Evolutionary conservation across 2,888 invertebrate species (phyloP), one percentile per base, ranked within the genome.

Genomic region (Agapostemon virescens): DNA sequence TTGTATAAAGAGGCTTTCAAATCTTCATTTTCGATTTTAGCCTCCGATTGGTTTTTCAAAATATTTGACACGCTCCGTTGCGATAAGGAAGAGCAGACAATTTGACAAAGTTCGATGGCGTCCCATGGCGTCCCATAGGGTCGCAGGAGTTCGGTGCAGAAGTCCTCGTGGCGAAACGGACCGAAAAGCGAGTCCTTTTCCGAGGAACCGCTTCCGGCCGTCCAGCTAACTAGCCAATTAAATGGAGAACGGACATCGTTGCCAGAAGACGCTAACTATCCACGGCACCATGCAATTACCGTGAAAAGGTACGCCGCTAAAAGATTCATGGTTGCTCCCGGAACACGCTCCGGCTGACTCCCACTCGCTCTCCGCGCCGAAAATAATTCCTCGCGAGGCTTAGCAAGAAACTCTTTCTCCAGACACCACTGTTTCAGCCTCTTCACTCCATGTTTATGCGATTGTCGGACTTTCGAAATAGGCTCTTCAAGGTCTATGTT

Each of bases 201-300:
- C 67, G 70, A 38, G 33, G 61, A 42, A 23, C 52, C 68, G 69
- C 72, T 84, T 77, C 69, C 75, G 77, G 64, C 78, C 81, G 75
- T 74, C 70, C 52, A 78, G 74, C 75, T 88, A 86, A 88, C 84
- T 74, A 85, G 85, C 88, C 88, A 89, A 88, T 88, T 89, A 88
- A 88, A 86, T 74, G 83, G 79, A 72, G 83, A 86, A 84, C 81
- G 78, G 73, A 67, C 76, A 81, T 81, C 81, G 84, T 81, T 84
- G 82, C 84, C 85, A 84, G 82, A 86, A 81, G 84, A 86, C 85
- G 84, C 84, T 85, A 89, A 85, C 89, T 85, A 86, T 84, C 86
- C 83, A 83, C 86, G 81, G 85, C 83, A 85, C 84, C 86, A 83
- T 84, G 89, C 88, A 89, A 90, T 89, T 89, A 89, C 90, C 82